A percentile compares a stretch with the other conserved stretches of the same genome.
Conservation (phyloP, 2,888 invertebrate genomes). For the Perithous albicinctus region DNA sequence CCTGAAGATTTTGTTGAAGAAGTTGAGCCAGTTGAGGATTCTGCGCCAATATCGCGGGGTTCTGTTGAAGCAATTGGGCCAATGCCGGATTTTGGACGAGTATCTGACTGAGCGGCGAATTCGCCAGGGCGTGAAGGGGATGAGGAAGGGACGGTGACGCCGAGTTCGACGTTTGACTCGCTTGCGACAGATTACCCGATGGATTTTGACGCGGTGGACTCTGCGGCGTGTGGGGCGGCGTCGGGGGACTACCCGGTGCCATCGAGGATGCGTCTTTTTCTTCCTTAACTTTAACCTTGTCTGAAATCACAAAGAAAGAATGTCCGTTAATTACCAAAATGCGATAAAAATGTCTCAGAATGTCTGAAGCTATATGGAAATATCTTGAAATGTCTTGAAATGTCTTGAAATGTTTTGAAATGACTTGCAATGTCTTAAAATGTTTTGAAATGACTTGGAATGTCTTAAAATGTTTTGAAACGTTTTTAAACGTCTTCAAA, state of each 20-base stretch:
- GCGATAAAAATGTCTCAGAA: neutral
- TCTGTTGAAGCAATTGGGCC: constrained; percentile 82
- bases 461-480: neutral
- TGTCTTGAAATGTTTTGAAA: neutral
- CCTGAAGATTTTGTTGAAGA: constrained; percentile 83
- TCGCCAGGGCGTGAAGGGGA: constrained; percentile 73
- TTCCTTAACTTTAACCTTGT: constrained; percentile 81
- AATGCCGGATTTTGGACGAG: constrained; percentile 82
- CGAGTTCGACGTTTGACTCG: constrained; percentile 78
- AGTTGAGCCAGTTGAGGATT: constrained; percentile 82
- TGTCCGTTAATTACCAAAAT: neutral
- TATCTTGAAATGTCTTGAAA: neutral
- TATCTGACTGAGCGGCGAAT: constrained; percentile 81
- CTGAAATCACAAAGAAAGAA: constrained; percentile 71
- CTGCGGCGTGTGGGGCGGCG: constrained; percentile 83
- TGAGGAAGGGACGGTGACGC: constrained; percentile 70
- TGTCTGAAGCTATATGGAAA: neutral
- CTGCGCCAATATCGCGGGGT: constrained; percentile 81
- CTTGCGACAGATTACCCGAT: constrained; percentile 75
- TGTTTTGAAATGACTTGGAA: neutral
- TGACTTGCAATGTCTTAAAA: neutral
- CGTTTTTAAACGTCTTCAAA: no score
- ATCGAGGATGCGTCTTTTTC: constrained; percentile 83
- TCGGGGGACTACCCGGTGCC: constrained; percentile 84
- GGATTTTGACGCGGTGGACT: constrained; percentile 82